Evolutionary conservation across 2,888 invertebrate genomes (phyloP), one percentile per base, ranked within the genome.

Genomic region (Drosophila limbata): DNA sequence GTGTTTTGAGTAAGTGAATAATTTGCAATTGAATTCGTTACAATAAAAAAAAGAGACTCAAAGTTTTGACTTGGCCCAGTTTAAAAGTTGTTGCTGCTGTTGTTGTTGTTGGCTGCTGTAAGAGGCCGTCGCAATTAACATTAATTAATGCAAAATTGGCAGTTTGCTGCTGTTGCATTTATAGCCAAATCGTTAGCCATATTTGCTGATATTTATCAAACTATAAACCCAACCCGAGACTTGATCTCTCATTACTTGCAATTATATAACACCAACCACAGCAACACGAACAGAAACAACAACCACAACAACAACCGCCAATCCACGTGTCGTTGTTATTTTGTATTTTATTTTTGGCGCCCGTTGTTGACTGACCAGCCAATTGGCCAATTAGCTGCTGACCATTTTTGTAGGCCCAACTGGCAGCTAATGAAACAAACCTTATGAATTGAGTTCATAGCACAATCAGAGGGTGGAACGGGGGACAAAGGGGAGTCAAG

Each of bases 61-160:
- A 53, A 28, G 35, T 67, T 55, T 56, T 37, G 48, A 67, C 48
- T 67, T 67, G 63, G 55, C 67, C 67, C 55, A 67, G 67, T 67
- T 67, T 40, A 42, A 21, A 45, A 21, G 19, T 51, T 42, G 51
- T 61, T 60, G 48, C 9, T 15, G n/a, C 33, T 35, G 33, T 52
- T 47, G 28, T 21, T 17, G 48, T 31, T 40, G 59, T 42, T 35
- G 35, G 48, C 44, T 62, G 69, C 40, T 70, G 71, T 42, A 67
- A 76, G 39, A 64, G 50, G 69, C 69, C 61, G 73, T 42, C 63
- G 73, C 73, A 83, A 83, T 82, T 84, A 88, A 73, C 79, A 82
- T 71, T 81, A 73, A 87, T 87, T 87, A 84, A 77, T 86, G 66
- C 70, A 63, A 61, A 67, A 40, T 35, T 53, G 31, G 53, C 44